Evolutionary conservation across 2,797 vertebrate species (phyloP).

Genomic region (Neosalanx taihuensis): DNA sequence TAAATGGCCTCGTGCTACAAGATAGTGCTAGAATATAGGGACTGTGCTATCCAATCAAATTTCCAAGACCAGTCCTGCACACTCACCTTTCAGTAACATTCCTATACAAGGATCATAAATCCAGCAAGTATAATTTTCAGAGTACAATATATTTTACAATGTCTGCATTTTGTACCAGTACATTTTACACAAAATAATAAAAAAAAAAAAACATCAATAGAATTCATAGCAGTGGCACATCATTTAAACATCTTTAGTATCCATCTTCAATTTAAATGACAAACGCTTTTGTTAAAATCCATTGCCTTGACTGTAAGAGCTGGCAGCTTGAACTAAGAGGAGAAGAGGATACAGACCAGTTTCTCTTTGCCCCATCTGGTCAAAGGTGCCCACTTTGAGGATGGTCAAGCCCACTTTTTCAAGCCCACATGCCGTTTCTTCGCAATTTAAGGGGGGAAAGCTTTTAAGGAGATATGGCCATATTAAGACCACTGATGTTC

Average conservation of each 20-base stretch:
- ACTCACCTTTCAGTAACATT: constrained; percentile 42
- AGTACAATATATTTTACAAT: constrained; percentile 56
- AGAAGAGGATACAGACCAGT: neutral
- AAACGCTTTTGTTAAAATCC: constrained; percentile 9
- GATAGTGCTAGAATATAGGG: constrained; percentile 31
- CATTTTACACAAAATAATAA: constrained; percentile 27
- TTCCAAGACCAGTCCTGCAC: neutral
- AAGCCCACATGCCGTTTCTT: constrained; percentile 56
- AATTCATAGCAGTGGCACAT: constrained; percentile 51
- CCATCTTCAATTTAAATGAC: constrained; percentile 38
- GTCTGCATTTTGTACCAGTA: constrained; percentile 61
- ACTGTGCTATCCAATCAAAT: neutral
- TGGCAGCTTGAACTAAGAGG: constrained; percentile 15
- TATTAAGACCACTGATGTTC: constrained; percentile 47
- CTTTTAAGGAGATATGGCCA: constrained; percentile 57
- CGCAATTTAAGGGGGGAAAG: constrained; percentile 40
- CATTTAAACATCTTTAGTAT: constrained; percentile 52
- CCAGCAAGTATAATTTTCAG: constrained; percentile 17
- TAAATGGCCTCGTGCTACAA: constrained; percentile 8
- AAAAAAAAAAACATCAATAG: constrained; percentile 29
- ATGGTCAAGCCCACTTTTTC: constrained; percentile 52
- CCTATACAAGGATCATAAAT: constrained; percentile 48
- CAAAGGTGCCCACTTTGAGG: constrained; percentile 48
- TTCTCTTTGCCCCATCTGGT: constrained; percentile 18
- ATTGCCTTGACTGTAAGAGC: constrained; percentile 10